phyloP scores from a whole-genome alignment of 2,888 invertebrate species.

The Cerastis leucographa region DNA sequence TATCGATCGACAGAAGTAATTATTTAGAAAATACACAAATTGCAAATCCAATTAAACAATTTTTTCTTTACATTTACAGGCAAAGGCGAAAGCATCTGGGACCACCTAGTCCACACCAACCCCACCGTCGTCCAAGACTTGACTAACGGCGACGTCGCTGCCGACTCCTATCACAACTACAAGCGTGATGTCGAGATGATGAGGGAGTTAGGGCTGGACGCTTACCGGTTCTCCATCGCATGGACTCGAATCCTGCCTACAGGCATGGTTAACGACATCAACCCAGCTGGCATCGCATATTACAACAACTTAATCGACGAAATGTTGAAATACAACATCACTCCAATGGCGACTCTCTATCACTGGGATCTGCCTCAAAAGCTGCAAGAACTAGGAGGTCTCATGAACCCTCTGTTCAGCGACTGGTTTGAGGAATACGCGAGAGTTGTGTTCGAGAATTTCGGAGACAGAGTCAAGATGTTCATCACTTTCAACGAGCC shows the following conservation, averaged over 20 bases:
- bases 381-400: slow-evolving; percentile 90
- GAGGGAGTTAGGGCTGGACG: slow-evolving; percentile 82
- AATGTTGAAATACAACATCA: slow-evolving; percentile 90
- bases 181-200: slow-evolving; percentile 88
- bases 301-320: slow-evolving; percentile 92
- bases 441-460: slow-evolving; percentile 80
- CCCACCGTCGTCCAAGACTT: slow-evolving; percentile 67
- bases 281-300: slow-evolving; percentile 91
- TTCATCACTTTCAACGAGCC: slow-evolving; percentile 92
- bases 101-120: slow-evolving; percentile 72
- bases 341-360: slow-evolving; percentile 90
- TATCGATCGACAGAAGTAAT: background rate
- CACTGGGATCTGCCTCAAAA: slow-evolving; percentile 89
- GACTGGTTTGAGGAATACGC: slow-evolving; percentile 88
- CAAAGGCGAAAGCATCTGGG: slow-evolving; percentile 78
- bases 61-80: slow-evolving; percentile 54
- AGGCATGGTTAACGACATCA: slow-evolving; percentile 88
- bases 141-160: slow-evolving; percentile 90
- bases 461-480: slow-evolving; percentile 87
- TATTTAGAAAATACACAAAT: background rate
- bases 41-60: background rate
- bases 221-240: slow-evolving; percentile 90
- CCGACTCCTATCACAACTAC: slow-evolving; percentile 91
- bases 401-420: slow-evolving; percentile 80
- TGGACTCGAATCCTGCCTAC: slow-evolving; percentile 92